Conservation (phyloP, 2,888 invertebrate species). For the Eudasyphora cyanicolor region DNA sequence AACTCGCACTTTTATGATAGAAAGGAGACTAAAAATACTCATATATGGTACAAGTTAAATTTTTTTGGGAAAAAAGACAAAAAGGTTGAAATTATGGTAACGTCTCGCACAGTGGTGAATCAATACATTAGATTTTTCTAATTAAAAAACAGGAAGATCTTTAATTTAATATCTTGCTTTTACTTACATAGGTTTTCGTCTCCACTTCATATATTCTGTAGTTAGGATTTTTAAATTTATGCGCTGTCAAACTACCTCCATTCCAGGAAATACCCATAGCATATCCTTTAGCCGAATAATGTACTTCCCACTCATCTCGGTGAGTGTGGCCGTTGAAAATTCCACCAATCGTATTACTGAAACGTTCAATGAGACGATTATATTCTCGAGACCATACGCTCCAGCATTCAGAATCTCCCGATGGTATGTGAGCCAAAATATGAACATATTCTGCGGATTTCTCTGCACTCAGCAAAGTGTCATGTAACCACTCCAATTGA, state of each 20-base stretch:
- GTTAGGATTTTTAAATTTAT: conserved; percentile 88
- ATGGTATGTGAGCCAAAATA: conserved; percentile 91
- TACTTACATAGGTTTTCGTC: conserved; percentile 82
- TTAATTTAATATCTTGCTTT: neutral
- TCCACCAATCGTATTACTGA: conserved; percentile 86
- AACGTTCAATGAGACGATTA: conserved; percentile 85
- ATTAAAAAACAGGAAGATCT: no score
- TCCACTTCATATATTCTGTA: conserved; percentile 89
- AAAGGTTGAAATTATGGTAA: no score
- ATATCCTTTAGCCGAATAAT: conserved; percentile 81
- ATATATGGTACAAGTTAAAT: no score
- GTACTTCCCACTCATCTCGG: conserved; percentile 87
- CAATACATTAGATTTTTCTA: no score
- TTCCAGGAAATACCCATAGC: conserved; percentile 88
- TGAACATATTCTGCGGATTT: conserved; percentile 88
- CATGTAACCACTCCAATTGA: conserved; percentile 90
- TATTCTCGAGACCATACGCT: conserved; percentile 87
- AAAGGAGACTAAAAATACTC: no score
- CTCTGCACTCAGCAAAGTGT: conserved; percentile 88
- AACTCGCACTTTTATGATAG: no score
- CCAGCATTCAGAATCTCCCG: conserved; percentile 85
- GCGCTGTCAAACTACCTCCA: conserved; percentile 90
- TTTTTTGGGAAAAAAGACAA: no score
- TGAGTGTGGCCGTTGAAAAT: conserved; percentile 93
- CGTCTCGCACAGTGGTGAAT: no score